Conservation (phyloP, 2,888 invertebrate genomes). For the Pediacus dermestoides region DNA sequence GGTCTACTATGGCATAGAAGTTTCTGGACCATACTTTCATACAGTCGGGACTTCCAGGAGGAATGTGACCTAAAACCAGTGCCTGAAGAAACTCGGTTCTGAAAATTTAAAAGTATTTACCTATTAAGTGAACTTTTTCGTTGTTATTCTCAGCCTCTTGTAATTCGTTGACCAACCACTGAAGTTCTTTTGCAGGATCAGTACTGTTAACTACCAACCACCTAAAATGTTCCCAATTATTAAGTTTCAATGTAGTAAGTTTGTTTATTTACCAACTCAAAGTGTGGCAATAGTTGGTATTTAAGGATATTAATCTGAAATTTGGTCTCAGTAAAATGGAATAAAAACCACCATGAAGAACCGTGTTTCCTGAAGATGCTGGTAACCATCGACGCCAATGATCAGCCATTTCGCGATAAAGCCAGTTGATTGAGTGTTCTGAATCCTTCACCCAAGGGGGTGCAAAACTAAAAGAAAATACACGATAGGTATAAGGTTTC, state of each 20-base stretch:
- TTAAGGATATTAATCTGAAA: slow-evolving; percentile 85
- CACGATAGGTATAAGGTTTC: too few relatives aligned
- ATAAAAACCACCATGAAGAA: slow-evolving; percentile 85
- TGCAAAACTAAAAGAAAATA: slow-evolving; percentile 74
- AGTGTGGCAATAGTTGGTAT: slow-evolving; percentile 93
- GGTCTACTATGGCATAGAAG: slow-evolving; percentile 80
- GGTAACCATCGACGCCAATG: slow-evolving; percentile 92
- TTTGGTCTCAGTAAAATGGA: slow-evolving; percentile 85
- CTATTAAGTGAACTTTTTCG: slow-evolving; percentile 95
- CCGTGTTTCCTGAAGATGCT: slow-evolving; percentile 69
- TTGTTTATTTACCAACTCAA: slow-evolving; percentile 72
- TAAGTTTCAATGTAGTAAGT: neutral
- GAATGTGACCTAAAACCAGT: slow-evolving; percentile 71
- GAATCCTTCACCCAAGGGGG: slow-evolving; percentile 80
- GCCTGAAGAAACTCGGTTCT: slow-evolving; percentile 3
- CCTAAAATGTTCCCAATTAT: slow-evolving; percentile 50
- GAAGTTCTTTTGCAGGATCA: slow-evolving; percentile 90
- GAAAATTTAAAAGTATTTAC: slow-evolving; percentile 34
- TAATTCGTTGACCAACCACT: slow-evolving; percentile 90
- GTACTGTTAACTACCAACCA: slow-evolving; percentile 94
- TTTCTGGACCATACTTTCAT: slow-evolving; percentile 93
- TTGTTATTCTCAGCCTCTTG: slow-evolving; percentile 88
- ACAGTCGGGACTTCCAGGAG: slow-evolving; percentile 89
- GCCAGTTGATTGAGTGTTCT: slow-evolving; percentile 81
- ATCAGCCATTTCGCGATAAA: slow-evolving; percentile 81